Evolutionary conservation across 2,113 vertebrate species (phyloP), one percentile per base, ranked within the genome.

Genomic region (Crotalus tigris): DNA sequence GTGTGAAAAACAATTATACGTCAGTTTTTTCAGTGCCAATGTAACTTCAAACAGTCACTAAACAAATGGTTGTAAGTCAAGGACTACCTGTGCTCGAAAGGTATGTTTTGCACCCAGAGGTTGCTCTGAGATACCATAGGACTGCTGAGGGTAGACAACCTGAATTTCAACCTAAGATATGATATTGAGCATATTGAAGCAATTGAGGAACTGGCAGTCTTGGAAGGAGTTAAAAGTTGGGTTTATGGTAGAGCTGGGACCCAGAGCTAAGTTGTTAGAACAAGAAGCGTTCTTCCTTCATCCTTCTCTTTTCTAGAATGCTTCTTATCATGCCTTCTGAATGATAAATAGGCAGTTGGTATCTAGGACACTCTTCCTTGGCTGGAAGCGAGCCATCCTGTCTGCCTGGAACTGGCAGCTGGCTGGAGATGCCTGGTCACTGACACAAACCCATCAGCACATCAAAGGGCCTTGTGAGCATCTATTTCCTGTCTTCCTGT

Each of bases 401-500:
- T 57, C 81, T 87, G 88, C 88, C 87, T 89, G 33, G 69, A 51
- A 88, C 49, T 17, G 39, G n/a, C 59, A 85, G 61, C 39, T n/a
- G 89, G 64, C 69, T 85, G 87, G 88, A 86, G 87, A 64, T 90
- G 69, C 57, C 49, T 92, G 91, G 75, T 44, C 75, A 46, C 87
- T 64, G 91, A 90, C 93, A 92, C 59, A 86, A 61, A 53, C 87
- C 64, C 2, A 46, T 89, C 87, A 90, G 7, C 69, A 93, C 87
- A 90, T 93, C 87, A 93, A 89, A 91, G 93, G 69, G 17, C 23
- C 29, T 10, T 51, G 64, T n/a, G 87, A 89, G 64, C 87, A 54
- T 87, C 90, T 81, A 92, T 93, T 93, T 93, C 93, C 93, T 91
- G 93, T 55, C 49, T 85, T 61, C 81, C 87, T n/a, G 10, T 51